Evolutionary conservation across 1,140 invertebrate genomes (phyloP), one percentile per base, ranked within the genome.

Genomic region (Coptotermes formosanus): DNA sequence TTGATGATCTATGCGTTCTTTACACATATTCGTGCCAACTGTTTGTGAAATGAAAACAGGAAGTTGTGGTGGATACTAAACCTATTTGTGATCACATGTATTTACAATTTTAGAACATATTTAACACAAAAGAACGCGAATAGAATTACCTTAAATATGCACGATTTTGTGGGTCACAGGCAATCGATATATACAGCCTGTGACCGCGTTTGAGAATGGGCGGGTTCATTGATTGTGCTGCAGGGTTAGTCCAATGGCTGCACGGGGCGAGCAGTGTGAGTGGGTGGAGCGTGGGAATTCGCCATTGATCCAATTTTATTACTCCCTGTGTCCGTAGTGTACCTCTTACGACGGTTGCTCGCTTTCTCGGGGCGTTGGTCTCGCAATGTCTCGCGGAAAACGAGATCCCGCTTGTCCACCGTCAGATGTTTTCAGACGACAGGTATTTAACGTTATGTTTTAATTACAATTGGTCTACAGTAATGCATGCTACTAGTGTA

Each of bases 401-500:
- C 64, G 64, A 75, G 64, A 75, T 75, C 19, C 64, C 64, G 64
- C 25, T 75, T 75, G 64, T 75, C 64, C n/a, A 16, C 64, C 64
- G 64, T 75, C 64, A 75, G 64, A 75, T 75, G 64, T 75, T 75
- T 75, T 75, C 64, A n/a, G n/a, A 75, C 19, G 25, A 75, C 64
- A 75, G 64, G 64, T 75, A 75, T 75, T 75, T 75, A 75, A n/a
- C 64, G n/a, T 75, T 75, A 25, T 75, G 14, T 75, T 75, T 75
- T 75, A 3, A 75, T 75, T 30, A 8, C 9, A 75, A 30, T 9
- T 75, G 64, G 30, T n/a, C 8, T 75, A 75, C n/a, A 75, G n/a
- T 75, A 75, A n/a, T 75, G 64, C n/a, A 75, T 25, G 64, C n/a
- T 75, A 25, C 25, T 75, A 11, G n/a, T 30, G 25, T 75, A 75